Evolutionary conservation across 64 coral and sea anemone species (phyloP).

Genomic region (Cladopsammia gracilis): DNA sequence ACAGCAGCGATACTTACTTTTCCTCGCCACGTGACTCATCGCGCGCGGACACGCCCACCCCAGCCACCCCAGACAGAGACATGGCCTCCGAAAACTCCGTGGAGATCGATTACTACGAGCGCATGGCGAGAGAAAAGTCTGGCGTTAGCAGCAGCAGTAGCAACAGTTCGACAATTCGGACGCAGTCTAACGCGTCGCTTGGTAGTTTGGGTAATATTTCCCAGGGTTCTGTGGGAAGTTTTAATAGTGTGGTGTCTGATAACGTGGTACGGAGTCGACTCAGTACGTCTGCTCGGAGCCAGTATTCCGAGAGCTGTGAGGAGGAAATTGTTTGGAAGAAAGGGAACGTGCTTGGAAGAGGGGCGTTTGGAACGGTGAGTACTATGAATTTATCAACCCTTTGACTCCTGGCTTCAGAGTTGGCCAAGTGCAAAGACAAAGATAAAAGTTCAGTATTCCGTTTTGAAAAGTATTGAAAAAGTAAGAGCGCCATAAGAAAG

Average conservation of each 20-base stretch:
- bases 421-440: no score
- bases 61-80: conserved; percentile 45
- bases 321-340: conserved; percentile 98
- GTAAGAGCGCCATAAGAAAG: no score
- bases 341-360: conserved; percentile 91
- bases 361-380: conserved; percentile 97
- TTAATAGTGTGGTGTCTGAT: conserved; percentile 26
- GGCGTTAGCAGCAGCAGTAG: conserved; percentile 34
- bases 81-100: conserved; percentile 60
- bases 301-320: conserved; percentile 74
- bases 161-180: conserved; percentile 63
- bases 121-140: conserved; percentile 34
- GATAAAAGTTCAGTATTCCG: no score
- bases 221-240: conserved; percentile 63
- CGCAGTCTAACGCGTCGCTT: conserved; percentile 37
- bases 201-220: conserved; percentile 57
- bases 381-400: not conserved
- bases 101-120: conserved; percentile 57
- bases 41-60: conserved; percentile 39
- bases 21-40: conserved; percentile 60
- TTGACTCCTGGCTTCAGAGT: not conserved
- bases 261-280: conserved; percentile 78
- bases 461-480: no score
- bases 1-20: conserved; percentile 80
- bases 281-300: conserved; percentile 55